A percentile compares a stretch with the other conserved stretches of the same genome.
Evolutionary conservation across 2,888 invertebrate species (phyloP).

Genomic region (Anarsia innoxiella): DNA sequence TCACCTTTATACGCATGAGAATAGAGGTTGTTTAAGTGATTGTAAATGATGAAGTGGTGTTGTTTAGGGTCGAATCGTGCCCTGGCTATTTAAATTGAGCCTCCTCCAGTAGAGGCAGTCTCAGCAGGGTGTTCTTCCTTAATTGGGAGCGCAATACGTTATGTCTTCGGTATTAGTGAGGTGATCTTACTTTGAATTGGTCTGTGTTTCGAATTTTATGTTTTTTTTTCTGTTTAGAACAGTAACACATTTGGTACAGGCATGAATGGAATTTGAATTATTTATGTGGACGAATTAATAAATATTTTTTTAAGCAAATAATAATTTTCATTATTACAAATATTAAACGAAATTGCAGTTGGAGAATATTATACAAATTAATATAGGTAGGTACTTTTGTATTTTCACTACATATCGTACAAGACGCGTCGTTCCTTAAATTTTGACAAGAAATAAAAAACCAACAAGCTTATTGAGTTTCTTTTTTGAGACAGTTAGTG

Average conservation of each 20-base stretch:
- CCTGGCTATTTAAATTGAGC: conserved; percentile 57
- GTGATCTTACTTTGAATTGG: conserved; percentile 33
- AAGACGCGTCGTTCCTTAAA: too few relatives aligned
- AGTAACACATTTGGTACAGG: conserved; percentile 3
- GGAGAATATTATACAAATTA: too few relatives aligned
- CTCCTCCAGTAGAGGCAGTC: conserved; percentile 53
- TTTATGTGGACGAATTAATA: too few relatives aligned
- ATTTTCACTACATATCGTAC: too few relatives aligned
- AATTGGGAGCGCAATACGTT: conserved; percentile 72
- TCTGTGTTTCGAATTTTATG: conserved; percentile 12
- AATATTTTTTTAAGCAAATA: too few relatives aligned
- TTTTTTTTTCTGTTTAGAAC: conserved; percentile 3
- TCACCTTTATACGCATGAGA: conserved; percentile 17
- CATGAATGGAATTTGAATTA: conserved; percentile 7
- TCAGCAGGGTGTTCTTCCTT: conserved; percentile 66
- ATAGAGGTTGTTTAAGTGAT: conserved; percentile 25
- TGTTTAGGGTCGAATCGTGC: conserved; percentile 56
- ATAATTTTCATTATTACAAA: too few relatives aligned
- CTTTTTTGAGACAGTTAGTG: too few relatives aligned
- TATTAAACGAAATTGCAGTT: too few relatives aligned
- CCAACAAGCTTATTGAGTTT: too few relatives aligned
- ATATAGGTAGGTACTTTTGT: too few relatives aligned
- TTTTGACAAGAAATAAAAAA: too few relatives aligned
- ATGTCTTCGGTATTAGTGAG: conserved; percentile 42
- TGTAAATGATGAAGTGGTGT: conserved; percentile 16